These are phyloP conservation scores for Andrena dorsata DNA, from an alignment of 2,888 invertebrate species.

Conservation along the genomic window DNA sequence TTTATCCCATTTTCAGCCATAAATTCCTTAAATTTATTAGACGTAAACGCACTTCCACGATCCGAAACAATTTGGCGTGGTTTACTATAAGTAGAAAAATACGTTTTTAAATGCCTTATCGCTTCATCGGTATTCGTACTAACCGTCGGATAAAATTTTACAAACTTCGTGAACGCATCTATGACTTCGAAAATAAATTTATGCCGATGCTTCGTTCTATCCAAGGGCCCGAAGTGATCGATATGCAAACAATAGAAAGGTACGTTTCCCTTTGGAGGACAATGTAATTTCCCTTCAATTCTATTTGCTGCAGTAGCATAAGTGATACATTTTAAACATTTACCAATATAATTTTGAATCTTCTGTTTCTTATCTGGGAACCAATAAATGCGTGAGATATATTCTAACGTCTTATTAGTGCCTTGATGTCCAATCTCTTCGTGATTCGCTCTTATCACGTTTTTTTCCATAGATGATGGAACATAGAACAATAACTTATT, in stretches of 20 bases:
- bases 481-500: no score
- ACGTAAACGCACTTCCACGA: constrained; percentile 44
- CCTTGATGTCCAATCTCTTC: no score
- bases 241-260: constrained; percentile 32
- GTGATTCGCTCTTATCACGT: no score
- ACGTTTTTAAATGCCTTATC: constrained; percentile 33
- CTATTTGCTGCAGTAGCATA: background rate
- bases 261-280: background rate
- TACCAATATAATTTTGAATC: no score
- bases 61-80: constrained; percentile 18
- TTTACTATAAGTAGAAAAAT: constrained; percentile 28
- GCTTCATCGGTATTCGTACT: no score
- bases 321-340: no score
- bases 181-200: constrained; percentile 44
- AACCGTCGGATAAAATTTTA: constrained; percentile 4
- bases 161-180: constrained; percentile 13
- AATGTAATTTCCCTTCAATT: no score
- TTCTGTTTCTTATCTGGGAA: no score
- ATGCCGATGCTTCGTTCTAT: constrained; percentile 71
- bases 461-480: no score
- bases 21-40: constrained; percentile 26
- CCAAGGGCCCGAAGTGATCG: constrained; percentile 66
- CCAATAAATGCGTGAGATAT: no score
- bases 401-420: no score
- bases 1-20: background rate